Base-by-base conservation (phyloP, 2,888 invertebrate genomes). In the Drosophila nr. perissopoda region DNA sequence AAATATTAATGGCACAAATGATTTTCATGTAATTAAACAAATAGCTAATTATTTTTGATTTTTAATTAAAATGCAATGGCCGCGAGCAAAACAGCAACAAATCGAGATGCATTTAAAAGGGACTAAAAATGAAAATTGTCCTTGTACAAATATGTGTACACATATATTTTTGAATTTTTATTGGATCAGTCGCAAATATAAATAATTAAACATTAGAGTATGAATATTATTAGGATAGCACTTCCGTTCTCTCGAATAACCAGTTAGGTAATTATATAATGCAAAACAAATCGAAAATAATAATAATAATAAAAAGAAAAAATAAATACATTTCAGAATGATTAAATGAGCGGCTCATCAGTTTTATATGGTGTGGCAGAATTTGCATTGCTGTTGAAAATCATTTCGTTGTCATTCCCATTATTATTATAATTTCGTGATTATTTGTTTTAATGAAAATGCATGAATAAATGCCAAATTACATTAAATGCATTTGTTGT, bases 41-140 rank as follows among this genome's bases (percentile, higher is more conserved):
- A 87, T 88, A 88, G 89, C 87, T 88, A 88, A 87, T 87, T 87
- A 87, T 87, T 87, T 87, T 87, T 88, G 87, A 87, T 87, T 87
- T 87, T 87, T 88, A 88, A 87, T 87, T 87, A 88, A 87, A 87
- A 83, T 88, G 72, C 75, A 82, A 76, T 72, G 73, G 71, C 84
- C 76, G 65, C 73, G 68, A 78, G 83, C 89, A 73, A 73, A 27
- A 54, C 29, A 63, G 13, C 49, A 40, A 62, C 13, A 54, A 71
- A 76, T 63, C 54, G 59, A 76, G 60, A 60, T 59, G 48, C 59
- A 86, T 86, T 71, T 74, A 83, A 73, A 66, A 76, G 73, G 34
- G 33, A 59, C 67, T 40, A 59, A 68, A 59, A 53, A 60, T 63
- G 57, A 67, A 67, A 72, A 61, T 61, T 56, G 52, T 65, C 68